phyloP scores from a whole-genome alignment of 2,113 vertebrate genomes.

The Campylorhamphus procurvoides region DNA sequence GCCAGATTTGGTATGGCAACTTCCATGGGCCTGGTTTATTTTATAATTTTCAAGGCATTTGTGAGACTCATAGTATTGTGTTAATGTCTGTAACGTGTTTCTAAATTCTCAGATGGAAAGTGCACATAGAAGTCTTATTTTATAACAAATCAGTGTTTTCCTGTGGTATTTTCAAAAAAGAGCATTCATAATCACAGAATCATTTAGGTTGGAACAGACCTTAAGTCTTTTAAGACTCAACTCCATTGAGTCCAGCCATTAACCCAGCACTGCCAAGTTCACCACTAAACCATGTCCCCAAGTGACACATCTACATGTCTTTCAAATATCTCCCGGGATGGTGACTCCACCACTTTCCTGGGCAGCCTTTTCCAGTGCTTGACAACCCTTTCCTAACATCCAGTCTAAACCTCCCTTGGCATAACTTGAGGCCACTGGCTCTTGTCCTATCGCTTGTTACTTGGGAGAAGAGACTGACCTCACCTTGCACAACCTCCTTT shows the following conservation, averaged over 20 bases:
- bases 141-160: background rate
- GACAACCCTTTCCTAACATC: background rate
- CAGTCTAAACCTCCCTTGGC: background rate
- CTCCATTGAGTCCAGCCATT: accelerated
- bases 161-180: background rate
- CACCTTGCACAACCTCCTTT: background rate
- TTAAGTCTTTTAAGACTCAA: background rate
- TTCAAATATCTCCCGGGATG: background rate
- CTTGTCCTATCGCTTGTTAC: background rate
- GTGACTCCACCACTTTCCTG: background rate
- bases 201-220: background rate
- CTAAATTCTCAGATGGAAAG: background rate
- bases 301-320: background rate
- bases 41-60: background rate
- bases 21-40: background rate
- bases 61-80: background rate
- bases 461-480: background rate
- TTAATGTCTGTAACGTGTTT: background rate
- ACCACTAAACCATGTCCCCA: background rate
- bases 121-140: background rate
- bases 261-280: background rate
- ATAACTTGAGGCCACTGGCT: background rate
- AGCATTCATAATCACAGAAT: background rate
- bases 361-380: background rate
- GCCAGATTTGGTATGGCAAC: background rate